These are phyloP conservation scores for Progne subis DNA, from an alignment of 2,113 vertebrate genomes.

Conservation along the genomic window DNA sequence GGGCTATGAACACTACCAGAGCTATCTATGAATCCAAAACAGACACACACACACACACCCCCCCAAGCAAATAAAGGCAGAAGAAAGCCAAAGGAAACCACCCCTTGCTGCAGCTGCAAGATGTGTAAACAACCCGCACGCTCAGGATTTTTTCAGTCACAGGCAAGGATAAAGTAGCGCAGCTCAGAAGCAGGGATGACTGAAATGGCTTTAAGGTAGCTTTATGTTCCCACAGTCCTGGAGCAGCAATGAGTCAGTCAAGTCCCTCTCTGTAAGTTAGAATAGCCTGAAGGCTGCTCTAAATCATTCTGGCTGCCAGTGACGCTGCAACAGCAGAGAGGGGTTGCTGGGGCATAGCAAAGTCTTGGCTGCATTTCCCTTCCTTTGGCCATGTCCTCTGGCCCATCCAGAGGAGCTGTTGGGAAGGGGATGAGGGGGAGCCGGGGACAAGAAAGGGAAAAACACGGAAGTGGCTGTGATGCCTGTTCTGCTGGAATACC, in stretches of 20 bases:
- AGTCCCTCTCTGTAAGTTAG: conserved; percentile 11
- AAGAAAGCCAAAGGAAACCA: neutral
- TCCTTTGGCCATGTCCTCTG: conserved; percentile 22
- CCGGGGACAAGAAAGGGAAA: neutral
- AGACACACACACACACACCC: neutral
- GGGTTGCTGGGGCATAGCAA: conserved; percentile 36
- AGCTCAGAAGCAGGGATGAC: neutral
- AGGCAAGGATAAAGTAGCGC: neutral
- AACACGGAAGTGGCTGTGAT: neutral
- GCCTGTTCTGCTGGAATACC: neutral
- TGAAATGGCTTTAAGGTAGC: conserved; percentile 40
- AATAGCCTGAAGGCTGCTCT: conserved; percentile 51
- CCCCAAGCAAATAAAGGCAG: neutral
- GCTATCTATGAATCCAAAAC: neutral
- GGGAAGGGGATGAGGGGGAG: neutral
- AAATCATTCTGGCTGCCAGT: conserved; percentile 55
- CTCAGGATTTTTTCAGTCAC: neutral
- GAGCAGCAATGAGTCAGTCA: conserved; percentile 48
- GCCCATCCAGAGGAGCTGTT: neutral
- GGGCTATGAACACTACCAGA: neutral
- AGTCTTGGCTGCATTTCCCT: conserved; percentile 34
- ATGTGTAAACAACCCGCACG: neutral
- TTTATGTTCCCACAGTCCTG: conserved; percentile 46
- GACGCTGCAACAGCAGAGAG: conserved; percentile 42
- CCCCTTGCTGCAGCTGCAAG: neutral